Evolutionary conservation across 2,888 invertebrate species (phyloP).

Genomic region (Meghimatium bilineatum): DNA sequence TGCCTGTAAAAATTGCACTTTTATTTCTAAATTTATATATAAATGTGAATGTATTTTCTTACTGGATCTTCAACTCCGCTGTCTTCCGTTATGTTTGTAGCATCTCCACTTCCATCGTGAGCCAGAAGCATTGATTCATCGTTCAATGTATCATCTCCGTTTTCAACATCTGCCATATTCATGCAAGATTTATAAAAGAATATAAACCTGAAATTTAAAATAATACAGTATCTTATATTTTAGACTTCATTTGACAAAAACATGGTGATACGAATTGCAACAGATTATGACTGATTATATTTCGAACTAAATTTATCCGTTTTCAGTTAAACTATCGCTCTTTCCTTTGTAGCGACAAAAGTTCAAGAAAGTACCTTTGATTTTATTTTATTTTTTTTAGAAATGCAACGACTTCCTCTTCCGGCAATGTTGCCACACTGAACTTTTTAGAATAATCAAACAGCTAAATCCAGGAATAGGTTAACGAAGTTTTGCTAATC

Average conservation of each 20-base stretch:
- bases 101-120: conserved; percentile 52
- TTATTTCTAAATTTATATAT: too few species aligned
- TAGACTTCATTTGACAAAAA: background rate
- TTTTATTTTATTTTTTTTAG: background rate
- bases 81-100: conserved; percentile 55
- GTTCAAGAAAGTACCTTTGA: background rate
- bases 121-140: conserved; percentile 26
- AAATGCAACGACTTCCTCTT: background rate
- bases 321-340: background rate
- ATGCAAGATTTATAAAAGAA: background rate
- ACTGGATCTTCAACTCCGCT: conserved; percentile 66
- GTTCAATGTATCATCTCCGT: conserved; percentile 40
- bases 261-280: background rate
- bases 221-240: background rate
- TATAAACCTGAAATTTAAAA: background rate
- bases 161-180: conserved; percentile 45
- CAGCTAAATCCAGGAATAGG: too few species aligned
- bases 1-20: too few species aligned
- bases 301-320: background rate
- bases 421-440: background rate
- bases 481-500: too few species aligned
- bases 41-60: too few species aligned
- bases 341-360: background rate
- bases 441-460: too few species aligned
- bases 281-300: conserved; percentile 1